These are phyloP conservation scores for Phymorhynchus buccinoides DNA, from an alignment of 1,140 invertebrate genomes.

Conservation along the genomic window DNA sequence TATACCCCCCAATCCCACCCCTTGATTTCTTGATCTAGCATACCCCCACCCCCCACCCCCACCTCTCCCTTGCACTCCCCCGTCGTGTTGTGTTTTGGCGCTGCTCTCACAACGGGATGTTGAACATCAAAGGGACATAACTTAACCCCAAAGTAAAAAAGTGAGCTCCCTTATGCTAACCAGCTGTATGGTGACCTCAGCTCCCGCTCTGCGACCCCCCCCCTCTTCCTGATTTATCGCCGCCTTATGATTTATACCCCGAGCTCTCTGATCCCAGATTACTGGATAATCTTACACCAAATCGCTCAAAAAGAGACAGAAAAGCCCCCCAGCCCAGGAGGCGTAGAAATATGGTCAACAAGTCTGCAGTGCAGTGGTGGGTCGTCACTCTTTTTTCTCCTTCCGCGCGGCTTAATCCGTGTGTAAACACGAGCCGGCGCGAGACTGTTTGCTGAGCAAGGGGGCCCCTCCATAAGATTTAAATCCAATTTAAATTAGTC, in stretches of 20 bases:
- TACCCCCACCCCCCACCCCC: no score
- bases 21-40: no score
- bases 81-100: no score
- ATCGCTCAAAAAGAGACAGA: background rate
- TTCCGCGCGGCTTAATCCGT: conserved; percentile 27
- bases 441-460: conserved; percentile 25
- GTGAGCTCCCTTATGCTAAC: conserved; percentile 1
- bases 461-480: conserved; percentile 35
- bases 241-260: conserved; percentile 25
- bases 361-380: conserved; percentile 5
- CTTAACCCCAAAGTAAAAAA: background rate
- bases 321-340: background rate
- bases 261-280: background rate
- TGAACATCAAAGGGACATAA: conserved; percentile 8
- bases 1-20: no score
- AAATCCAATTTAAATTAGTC: conserved; percentile 44
- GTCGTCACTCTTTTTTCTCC: conserved; percentile 15
- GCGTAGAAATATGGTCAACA: conserved; percentile 27
- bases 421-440: conserved; percentile 21
- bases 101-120: no score
- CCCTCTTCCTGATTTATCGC: conserved; percentile 27
- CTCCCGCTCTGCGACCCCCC: background rate
- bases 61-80: no score
- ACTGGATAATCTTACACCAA: conserved; percentile 30
- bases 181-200: background rate